phyloP scores from a whole-genome alignment of 2,888 invertebrate genomes.

The Hypselothyrea guttata region DNA sequence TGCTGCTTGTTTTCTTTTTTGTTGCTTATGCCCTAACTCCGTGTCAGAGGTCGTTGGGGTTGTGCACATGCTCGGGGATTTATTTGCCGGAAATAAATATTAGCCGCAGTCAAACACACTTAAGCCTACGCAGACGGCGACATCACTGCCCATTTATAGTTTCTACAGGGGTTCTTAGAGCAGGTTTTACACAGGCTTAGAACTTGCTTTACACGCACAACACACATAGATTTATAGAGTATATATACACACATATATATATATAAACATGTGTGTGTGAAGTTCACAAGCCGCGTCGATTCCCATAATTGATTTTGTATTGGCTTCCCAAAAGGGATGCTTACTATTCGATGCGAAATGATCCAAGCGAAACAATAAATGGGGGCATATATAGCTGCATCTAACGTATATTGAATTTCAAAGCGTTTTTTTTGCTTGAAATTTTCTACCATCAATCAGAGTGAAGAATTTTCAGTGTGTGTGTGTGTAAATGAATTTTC shows the following conservation, averaged over 20 bases:
- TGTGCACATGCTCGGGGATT: slow-evolving; percentile 63
- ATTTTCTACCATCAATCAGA: slow-evolving; percentile 45
- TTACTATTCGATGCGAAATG: not conserved
- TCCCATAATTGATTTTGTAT: slow-evolving; percentile 78
- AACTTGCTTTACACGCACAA: slow-evolving; percentile 68
- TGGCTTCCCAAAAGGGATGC: slow-evolving; percentile 49
- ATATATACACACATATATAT: too few relatives aligned
- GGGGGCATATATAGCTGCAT: slow-evolving; percentile 30
- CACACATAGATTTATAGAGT: slow-evolving; percentile 11
- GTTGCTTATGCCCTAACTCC: slow-evolving; percentile 21
- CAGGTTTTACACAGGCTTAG: slow-evolving; percentile 70
- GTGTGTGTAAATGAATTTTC: slow-evolving; percentile 31
- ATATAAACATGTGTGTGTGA: slow-evolving; percentile 28
- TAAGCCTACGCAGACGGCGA: slow-evolving; percentile 61
- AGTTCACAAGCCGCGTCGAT: slow-evolving; percentile 61
- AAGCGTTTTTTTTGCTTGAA: slow-evolving; percentile 50
- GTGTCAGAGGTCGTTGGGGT: slow-evolving; percentile 19
- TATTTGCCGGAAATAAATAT: slow-evolving; percentile 78
- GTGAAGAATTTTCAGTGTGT: slow-evolving; percentile 5
- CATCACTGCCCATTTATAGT: slow-evolving; percentile 54
- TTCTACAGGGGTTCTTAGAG: slow-evolving; percentile 39
- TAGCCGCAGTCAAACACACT: slow-evolving; percentile 76
- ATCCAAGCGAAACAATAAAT: slow-evolving; percentile 6
- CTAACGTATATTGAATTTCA: slow-evolving; percentile 69
- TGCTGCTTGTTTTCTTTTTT: slow-evolving; percentile 14